phyloP scores from a whole-genome alignment of 2,797 vertebrate genomes.

The Telmatherina bonti region DNA sequence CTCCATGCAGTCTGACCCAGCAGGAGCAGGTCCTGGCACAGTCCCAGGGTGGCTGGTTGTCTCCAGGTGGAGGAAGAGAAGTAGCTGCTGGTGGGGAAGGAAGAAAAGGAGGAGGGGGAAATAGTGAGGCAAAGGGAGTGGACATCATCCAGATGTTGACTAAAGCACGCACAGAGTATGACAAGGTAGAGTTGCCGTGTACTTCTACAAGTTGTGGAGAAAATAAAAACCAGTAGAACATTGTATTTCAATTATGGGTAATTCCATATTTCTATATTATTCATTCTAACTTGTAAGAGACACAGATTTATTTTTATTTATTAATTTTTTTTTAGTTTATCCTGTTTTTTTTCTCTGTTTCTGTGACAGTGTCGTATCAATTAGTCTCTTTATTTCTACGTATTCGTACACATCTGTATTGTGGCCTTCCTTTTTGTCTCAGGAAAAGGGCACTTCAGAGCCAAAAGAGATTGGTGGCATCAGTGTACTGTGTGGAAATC shows the following conservation, averaged over 20 bases:
- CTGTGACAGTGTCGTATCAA: background rate
- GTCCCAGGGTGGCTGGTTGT: constrained; percentile 81
- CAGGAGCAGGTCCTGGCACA: constrained; percentile 89
- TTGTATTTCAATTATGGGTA: background rate
- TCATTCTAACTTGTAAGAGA: background rate
- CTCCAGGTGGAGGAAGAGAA: constrained; percentile 68
- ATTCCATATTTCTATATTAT: background rate
- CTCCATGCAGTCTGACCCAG: constrained; percentile 86
- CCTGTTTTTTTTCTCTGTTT: background rate
- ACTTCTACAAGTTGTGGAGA: background rate
- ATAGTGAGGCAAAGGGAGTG: constrained; percentile 82
- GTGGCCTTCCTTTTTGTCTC: background rate
- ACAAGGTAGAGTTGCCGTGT: constrained; percentile 82
- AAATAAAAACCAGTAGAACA: background rate
- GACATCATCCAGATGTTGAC: constrained; percentile 95
- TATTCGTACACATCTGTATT: constrained; percentile 7
- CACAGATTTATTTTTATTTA: background rate
- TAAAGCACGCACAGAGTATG: constrained; percentile 92
- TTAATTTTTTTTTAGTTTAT: background rate
- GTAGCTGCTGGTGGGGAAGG: constrained; percentile 20
- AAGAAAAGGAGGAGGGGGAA: constrained; percentile 11
- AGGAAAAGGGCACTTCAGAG: constrained; percentile 89
- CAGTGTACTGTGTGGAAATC: constrained; percentile 89
- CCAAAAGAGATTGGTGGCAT: constrained; percentile 94
- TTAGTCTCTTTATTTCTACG: background rate